Conservation (phyloP, 2,888 invertebrate species). For the Himalopsyche japonica region DNA sequence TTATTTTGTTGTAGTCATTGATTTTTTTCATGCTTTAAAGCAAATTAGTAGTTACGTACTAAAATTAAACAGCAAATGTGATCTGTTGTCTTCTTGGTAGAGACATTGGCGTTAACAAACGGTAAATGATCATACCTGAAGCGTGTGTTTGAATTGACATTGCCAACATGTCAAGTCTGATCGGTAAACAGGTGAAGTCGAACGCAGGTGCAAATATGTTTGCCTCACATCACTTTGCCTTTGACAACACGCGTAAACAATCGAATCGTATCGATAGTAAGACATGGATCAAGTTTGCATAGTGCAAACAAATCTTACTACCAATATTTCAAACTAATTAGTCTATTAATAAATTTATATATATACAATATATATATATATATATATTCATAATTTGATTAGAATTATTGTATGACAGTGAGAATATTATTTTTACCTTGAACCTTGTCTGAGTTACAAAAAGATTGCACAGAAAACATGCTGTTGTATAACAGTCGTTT, state of each 20-base stretch:
- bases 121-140: neutral
- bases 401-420: too few species aligned
- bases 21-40: too few species aligned
- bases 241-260: neutral
- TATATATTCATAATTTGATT: too few species aligned
- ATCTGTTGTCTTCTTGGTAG: neutral
- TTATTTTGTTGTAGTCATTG: too few species aligned
- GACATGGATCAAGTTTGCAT: neutral
- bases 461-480: too few species aligned
- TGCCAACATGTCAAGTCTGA: constrained; percentile 12
- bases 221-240: constrained; percentile 16
- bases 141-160: constrained; percentile 18
- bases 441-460: too few species aligned
- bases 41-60: neutral
- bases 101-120: neutral
- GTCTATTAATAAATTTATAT: too few species aligned
- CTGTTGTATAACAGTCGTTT: too few species aligned
- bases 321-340: neutral
- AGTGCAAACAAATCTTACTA: neutral
- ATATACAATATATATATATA: too few species aligned
- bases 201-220: constrained; percentile 23
- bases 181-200: constrained; percentile 28
- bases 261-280: neutral
- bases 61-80: neutral
- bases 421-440: too few species aligned